Conservation (phyloP, 2,797 vertebrate genomes). For the Arctocebus calabarensis region DNA sequence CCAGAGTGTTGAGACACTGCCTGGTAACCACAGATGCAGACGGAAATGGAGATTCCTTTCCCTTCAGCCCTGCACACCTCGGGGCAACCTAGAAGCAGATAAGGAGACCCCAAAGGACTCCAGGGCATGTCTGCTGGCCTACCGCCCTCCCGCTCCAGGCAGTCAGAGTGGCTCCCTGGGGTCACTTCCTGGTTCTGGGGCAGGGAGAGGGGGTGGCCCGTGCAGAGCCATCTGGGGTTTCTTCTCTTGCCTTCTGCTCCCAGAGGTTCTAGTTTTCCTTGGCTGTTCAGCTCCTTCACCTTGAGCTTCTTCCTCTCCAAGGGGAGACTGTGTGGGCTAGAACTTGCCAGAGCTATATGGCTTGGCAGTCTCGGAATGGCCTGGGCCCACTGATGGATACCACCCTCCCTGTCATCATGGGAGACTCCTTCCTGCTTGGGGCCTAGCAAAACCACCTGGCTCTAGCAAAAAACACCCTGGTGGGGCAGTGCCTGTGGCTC, state of each 20-base stretch:
- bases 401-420: constrained; percentile 60
- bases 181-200: background rate
- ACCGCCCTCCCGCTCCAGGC: background rate
- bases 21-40: constrained; percentile 58
- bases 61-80: constrained; percentile 40
- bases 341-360: constrained; percentile 61
- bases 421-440: constrained; percentile 68
- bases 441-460: constrained; percentile 51
- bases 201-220: background rate
- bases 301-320: constrained; percentile 93
- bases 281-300: constrained; percentile 85
- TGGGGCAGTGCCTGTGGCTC: background rate
- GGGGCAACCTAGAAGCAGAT: constrained; percentile 56
- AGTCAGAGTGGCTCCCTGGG: constrained; percentile 9
- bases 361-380: background rate
- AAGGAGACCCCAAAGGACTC: constrained; percentile 32
- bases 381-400: constrained; percentile 44
- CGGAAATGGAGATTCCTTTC: constrained; percentile 63
- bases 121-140: background rate
- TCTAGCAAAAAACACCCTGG: background rate
- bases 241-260: constrained; percentile 42
- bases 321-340: constrained; percentile 84
- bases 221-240: background rate
- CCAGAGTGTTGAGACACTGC: background rate
- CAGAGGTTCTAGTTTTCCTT: constrained; percentile 17